phyloP scores from a whole-genome alignment of 35 echinoderm and acorn worm genomes.

The Acanthaster planci region DNA sequence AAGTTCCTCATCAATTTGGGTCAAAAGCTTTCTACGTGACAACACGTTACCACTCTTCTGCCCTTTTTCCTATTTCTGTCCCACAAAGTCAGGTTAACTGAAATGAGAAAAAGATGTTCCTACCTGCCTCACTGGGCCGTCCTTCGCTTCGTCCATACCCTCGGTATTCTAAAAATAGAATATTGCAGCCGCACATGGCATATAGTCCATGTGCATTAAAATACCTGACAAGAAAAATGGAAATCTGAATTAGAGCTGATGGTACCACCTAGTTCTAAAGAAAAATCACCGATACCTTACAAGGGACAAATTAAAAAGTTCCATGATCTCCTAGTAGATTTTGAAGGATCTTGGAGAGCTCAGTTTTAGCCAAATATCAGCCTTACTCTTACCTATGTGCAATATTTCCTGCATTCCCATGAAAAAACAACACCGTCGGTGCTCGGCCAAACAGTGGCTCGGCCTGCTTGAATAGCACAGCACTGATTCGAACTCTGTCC shows the following conservation, averaged over 20 bases:
- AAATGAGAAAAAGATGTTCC: too few species aligned
- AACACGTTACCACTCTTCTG: too few species aligned
- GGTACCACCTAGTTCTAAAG: not conserved
- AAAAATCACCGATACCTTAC: not conserved
- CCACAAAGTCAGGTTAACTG: too few species aligned
- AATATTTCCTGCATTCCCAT: conserved; percentile 98
- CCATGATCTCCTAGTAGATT: not conserved
- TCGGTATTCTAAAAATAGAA: conserved; percentile 93
- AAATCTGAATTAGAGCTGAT: not conserved
- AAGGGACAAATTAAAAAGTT: not conserved
- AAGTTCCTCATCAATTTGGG: too few species aligned
- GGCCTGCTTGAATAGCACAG: conserved; percentile 80
- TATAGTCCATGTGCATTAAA: conserved; percentile 79
- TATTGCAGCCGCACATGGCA: conserved; percentile 83
- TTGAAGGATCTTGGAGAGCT: not conserved
- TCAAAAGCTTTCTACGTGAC: too few species aligned
- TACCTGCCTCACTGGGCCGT: conserved; percentile 70
- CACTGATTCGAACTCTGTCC: conserved; percentile 71
- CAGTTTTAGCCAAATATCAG: not conserved
- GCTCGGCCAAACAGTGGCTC: conserved; percentile 42
- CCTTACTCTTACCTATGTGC: conserved; percentile 83
- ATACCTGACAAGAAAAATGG: conserved; percentile 50
- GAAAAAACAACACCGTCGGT: conserved; percentile 91
- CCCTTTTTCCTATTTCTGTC: too few species aligned
- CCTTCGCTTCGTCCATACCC: conserved; percentile 93